phyloP scores from a whole-genome alignment of 1,140 invertebrate genomes.

The Platyscapa corneri region DNA sequence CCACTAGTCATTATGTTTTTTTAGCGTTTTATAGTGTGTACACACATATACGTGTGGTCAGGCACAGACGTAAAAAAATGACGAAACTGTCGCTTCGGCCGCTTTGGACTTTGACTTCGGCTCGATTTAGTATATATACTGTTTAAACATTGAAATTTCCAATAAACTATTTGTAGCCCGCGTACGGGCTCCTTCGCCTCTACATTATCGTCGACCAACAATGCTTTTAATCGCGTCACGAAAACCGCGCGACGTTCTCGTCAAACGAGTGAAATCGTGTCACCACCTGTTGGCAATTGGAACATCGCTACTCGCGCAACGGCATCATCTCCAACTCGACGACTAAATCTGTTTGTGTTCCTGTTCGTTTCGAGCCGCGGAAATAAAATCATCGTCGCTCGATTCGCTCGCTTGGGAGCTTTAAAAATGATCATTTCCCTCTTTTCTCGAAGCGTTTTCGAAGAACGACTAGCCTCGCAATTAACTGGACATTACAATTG shows the following conservation, averaged over 20 bases:
- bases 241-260: neutral
- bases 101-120: neutral
- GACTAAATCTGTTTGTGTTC: neutral
- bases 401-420: no score
- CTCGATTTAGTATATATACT: constrained; percentile 13
- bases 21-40: constrained; percentile 8
- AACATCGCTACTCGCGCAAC: no score
- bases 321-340: no score
- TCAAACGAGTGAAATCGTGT: no score
- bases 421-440: neutral
- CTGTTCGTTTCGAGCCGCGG: neutral
- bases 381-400: no score
- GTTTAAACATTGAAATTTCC: constrained; percentile 33
- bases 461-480: neutral
- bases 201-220: neutral
- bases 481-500: neutral
- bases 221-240: neutral
- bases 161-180: neutral
- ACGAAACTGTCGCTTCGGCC: constrained; percentile 12
- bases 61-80: neutral
- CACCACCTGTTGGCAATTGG: no score
- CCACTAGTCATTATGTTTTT: constrained; percentile 19
- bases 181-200: neutral
- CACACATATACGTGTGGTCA: neutral
- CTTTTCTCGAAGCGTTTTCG: neutral